phyloP scores from a whole-genome alignment of 2,113 vertebrate species.

The Cettia cetti region DNA sequence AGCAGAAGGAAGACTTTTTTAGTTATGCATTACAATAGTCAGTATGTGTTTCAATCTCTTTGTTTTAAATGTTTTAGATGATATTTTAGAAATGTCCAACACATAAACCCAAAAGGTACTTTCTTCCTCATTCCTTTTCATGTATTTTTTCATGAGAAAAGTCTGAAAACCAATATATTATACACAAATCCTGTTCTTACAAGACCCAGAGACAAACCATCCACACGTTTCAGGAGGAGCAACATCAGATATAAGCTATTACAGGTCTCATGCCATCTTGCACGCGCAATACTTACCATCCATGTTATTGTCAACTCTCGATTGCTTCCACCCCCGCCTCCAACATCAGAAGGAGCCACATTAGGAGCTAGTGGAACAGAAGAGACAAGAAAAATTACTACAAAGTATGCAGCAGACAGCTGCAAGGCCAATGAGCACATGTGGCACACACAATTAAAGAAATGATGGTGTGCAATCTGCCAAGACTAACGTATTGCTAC shows the following conservation, averaged over 20 bases:
- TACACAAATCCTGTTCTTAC: background rate
- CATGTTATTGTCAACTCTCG: slow-evolving; percentile 94
- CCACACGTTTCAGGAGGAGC: background rate
- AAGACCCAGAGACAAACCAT: background rate
- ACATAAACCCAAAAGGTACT: background rate
- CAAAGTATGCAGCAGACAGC: background rate
- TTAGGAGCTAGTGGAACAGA: slow-evolving; percentile 84
- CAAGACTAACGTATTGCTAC: slow-evolving; percentile 66
- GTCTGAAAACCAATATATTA: background rate
- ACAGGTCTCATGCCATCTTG: background rate
- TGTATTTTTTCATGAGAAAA: background rate
- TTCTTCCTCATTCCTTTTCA: background rate
- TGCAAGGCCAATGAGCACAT: slow-evolving; percentile 38
- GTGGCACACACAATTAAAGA: slow-evolving; percentile 41
- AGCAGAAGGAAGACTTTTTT: background rate
- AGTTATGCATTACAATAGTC: background rate
- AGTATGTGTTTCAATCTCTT: background rate
- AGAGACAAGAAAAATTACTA: slow-evolving; percentile 8
- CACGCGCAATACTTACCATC: slow-evolving; percentile 78
- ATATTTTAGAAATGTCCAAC: background rate
- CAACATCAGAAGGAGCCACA: slow-evolving; percentile 92
- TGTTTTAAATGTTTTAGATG: background rate
- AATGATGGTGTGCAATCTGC: slow-evolving; percentile 61
- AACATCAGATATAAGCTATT: background rate
- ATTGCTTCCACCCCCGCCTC: slow-evolving; percentile 89